Evolutionary conservation across 2,113 vertebrate species (phyloP), one percentile per base, ranked within the genome.

Genomic region (Oxyura jamaicensis): DNA sequence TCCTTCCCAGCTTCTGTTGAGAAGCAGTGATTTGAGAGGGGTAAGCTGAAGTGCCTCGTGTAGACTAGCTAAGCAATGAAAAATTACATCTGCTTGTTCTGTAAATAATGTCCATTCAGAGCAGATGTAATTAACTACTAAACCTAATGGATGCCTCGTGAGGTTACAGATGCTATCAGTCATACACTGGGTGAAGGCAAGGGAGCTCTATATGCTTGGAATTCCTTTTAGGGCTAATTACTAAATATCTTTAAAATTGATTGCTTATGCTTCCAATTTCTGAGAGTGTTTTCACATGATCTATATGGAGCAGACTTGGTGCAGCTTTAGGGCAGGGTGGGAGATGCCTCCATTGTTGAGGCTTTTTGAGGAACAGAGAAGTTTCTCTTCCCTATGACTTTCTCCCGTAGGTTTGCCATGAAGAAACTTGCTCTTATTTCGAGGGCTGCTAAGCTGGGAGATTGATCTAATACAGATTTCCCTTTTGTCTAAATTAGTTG

Each of bases 171-270:
- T 90, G 92, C 94, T 94, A 96, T 96, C 95, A 93, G 85, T 96
- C 96, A 96, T 94, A 95, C 95, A 71, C 46, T 36, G 80, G 76
- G 88, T 95, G 91, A 96, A 94, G 94, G 94, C 67, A 93, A 90
- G 75, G 82, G 89, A 86, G 93, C 72, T 90, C 88, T 93, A 86
- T 95, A 69, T 48, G 52, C 83, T 92, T 94, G 91, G 89, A 95
- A 96, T 95, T 91, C 95, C 94, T 96, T 96, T 97, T 95, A 97
- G 91, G 76, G 68, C 84, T 95, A 96, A 96, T 95, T 96, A 93
- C 93, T 92, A 91, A 92, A 85, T 92, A 94, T 91, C 95, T 94
- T 96, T 90, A 93, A 92, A 96, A 96, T 96, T 90, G 96, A 97
- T 96, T 91, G 90, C 89, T 81, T 95, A 41, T 83, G 87, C 92